Evolutionary conservation across 2,113 vertebrate genomes (phyloP), one percentile per base, ranked within the genome.

Genomic region (Syrmaticus mikado): DNA sequence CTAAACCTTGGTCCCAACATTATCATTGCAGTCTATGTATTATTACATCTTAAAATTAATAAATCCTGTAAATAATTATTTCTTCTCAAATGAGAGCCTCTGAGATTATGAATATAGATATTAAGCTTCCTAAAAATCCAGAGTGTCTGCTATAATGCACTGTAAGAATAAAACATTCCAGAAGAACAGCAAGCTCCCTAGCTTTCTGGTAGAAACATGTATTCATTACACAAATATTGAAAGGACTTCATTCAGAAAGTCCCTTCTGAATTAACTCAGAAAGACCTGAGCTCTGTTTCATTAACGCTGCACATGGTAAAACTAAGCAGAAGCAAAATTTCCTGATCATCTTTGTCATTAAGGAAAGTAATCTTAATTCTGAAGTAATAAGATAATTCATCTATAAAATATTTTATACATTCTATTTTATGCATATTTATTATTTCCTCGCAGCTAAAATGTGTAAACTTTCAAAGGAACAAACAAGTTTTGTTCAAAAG

Each of bases 321-420:
- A 75, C 8, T 57, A 65, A 66, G 36, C 1, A 2, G 53, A 81
- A 78, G 20, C 45, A 66, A 52, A 62, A 70, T 67, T 87, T 87
- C 53, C 7, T 0, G 55, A 58, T 48, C 11, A 27, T 66, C 58
- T 82, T 73, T 74, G 28, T 67, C 38, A 71, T 80, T 62, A 80
- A 71, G 80, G 10, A 76, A 91, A 95, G 89, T 40, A 66, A 73
- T 60, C 22, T 8, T 8, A 87, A 85, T 89, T 93, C 34, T 80
- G 8, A 76, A 82, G n/a, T 14, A 55, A 50, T 53, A 68, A 41
- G 8, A 70, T 58, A 50, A 70, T 82, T 80, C 91, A 89, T 60
- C 36, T 48, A 17, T 71, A 13, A 28, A 38, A 82, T 30, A 70
- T 74, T 50, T 52, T 85, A 64, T 71, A 68, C 82, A 58, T 52